Percentiles rank a stretch among this genome's conserved stretches.
Conservation (phyloP, 2,888 invertebrate genomes). For the Mechanitis mazaeus region DNA sequence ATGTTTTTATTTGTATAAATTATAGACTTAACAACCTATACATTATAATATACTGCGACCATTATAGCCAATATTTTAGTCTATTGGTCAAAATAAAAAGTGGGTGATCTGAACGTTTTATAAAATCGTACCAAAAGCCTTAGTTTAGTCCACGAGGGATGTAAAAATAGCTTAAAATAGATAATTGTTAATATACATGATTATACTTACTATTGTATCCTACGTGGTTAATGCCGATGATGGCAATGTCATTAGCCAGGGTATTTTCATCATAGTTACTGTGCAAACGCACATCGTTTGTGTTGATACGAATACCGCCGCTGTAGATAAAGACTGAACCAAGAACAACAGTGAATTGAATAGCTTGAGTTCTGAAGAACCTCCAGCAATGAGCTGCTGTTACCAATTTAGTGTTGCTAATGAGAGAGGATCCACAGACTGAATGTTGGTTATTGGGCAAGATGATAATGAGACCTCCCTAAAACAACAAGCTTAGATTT, state of each 20-base stretch:
- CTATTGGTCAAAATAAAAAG: too few species aligned
- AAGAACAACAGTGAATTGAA: constrained; percentile 52
- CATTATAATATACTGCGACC: too few species aligned
- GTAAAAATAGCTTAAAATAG: too few species aligned
- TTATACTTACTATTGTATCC: constrained; percentile 21
- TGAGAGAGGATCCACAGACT: constrained; percentile 56
- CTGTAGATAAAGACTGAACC: constrained; percentile 53
- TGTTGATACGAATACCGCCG: constrained; percentile 44
- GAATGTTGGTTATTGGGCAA: constrained; percentile 39
- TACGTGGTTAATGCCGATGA: constrained; percentile 31
- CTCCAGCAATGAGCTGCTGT: constrained; percentile 65
- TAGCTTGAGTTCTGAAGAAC: constrained; percentile 51
- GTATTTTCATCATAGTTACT: constrained; percentile 30
- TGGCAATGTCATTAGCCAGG: constrained; percentile 40
- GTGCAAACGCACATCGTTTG: constrained; percentile 35
- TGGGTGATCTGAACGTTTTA: too few species aligned
- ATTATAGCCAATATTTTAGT: too few species aligned
- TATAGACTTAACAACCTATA: too few species aligned
- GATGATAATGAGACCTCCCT: constrained; percentile 43
- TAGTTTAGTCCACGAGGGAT: too few species aligned
- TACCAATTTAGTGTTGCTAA: constrained; percentile 45
- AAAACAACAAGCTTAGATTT: neutral
- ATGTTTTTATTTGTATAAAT: too few species aligned
- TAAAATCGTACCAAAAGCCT: too few species aligned
- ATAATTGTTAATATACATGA: neutral